Evolutionary conservation across 2,797 vertebrate species (phyloP), one percentile per base, ranked within the genome.

Genomic region (Harpagifer antarcticus): DNA sequence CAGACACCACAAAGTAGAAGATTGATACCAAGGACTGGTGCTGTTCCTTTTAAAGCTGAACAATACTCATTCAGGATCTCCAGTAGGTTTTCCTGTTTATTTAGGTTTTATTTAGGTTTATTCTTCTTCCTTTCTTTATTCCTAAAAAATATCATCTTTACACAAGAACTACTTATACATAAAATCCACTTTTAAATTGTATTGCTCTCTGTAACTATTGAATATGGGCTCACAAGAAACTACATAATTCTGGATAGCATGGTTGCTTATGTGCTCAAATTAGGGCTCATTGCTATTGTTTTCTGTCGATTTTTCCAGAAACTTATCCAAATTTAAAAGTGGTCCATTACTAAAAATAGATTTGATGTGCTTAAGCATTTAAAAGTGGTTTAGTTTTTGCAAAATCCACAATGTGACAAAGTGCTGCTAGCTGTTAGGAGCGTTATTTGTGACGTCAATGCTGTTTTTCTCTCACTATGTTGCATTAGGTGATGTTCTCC

Each of bases 401-500:
- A 10, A n/a, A 42, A 55, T 55, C 20, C 20, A 7, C 5, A 47
- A 40, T 27, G 11, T 27, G 9, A 54, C 15, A 74, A n/a, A 19
- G 48, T 42, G 0, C 2, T 31, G 49, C 1, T 3, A 7, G 17
- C 16, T 53, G 3, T 23, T 3, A 27, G 45, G 44, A 17, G 23
- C 12, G 13, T 4, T 8, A 5, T 65, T 45, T 55, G 12, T 59
- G 27, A 62, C 53, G 6, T 20, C 15, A 37, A 16, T 62, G 10
- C 8, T 52, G 0, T 44, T 3, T 17, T 54, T 15, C 23, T 55
- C 3, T 49, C 13, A 8, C 27, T 3, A 0, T 27, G 0, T 43
- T 20, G 3, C 60, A 11, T 42, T 90, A 99, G 98, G 95, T 98
- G 83, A 90, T 93, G 84, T 98, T 99, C 92, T 99, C 98, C 72